These are phyloP conservation scores for Abrostola triplasia DNA, from an alignment of 2,888 invertebrate species.

Conservation along the genomic window DNA sequence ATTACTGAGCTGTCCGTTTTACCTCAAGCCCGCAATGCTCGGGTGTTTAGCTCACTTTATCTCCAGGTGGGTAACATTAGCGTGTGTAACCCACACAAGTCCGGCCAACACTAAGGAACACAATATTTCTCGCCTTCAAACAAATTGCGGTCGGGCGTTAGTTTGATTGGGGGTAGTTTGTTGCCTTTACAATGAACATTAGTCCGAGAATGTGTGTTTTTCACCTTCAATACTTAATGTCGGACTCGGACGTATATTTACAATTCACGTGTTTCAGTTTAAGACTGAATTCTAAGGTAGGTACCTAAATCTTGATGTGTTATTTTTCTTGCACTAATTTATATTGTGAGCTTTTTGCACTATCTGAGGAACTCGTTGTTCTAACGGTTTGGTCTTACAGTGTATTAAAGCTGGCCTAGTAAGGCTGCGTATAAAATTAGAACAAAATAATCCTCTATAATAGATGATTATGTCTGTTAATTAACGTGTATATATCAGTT, in stretches of 20 bases:
- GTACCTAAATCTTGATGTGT: conserved; percentile 17
- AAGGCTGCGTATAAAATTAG: no score
- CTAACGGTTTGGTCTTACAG: no score
- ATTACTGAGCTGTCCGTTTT: conserved; percentile 11
- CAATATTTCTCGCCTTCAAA: conserved; percentile 83
- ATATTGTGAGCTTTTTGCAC: background rate
- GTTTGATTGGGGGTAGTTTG: conserved; percentile 86
- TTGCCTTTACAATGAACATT: conserved; percentile 86
- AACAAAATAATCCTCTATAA: no score
- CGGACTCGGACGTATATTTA: conserved; percentile 55
- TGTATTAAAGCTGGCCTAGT: no score
- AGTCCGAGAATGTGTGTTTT: conserved; percentile 70
- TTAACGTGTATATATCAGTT: no score
- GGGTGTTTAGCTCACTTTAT: conserved; percentile 58
- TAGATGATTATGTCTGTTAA: no score
- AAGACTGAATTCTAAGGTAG: conserved; percentile 40
- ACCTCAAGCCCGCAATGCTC: conserved; percentile 9
- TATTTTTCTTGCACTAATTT: background rate
- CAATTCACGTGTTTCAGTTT: conserved; percentile 39
- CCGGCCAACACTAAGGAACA: conserved; percentile 71
- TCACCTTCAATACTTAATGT: conserved; percentile 63
- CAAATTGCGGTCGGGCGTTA: conserved; percentile 85
- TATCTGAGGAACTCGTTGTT: no score
- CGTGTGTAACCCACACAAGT: conserved; percentile 62
- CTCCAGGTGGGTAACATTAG: conserved; percentile 62